A percentile compares a stretch with the other conserved stretches of the same genome.
These are phyloP conservation scores for Nezara viridula DNA, from an alignment of 2,888 invertebrate species.

Conservation along the genomic window DNA sequence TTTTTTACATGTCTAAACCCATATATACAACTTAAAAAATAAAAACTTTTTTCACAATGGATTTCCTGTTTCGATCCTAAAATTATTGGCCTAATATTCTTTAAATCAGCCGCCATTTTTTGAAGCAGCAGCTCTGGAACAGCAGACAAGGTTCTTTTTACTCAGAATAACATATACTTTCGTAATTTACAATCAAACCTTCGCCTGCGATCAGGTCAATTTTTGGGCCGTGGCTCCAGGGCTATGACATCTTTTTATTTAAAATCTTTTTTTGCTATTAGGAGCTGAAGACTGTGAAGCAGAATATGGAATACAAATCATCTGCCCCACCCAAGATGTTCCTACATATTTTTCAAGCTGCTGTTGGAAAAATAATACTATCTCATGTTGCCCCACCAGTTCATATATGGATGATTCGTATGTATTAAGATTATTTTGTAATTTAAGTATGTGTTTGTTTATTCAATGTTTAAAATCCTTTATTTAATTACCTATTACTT, in stretches of 20 bases:
- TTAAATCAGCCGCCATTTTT: no score
- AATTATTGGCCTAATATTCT: no score
- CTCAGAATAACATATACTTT: no score
- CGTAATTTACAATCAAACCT: no score
- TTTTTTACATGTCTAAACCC: no score
- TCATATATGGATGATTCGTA: conserved; percentile 61
- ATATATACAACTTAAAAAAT: no score
- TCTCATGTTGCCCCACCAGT: conserved; percentile 60
- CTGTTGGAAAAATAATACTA: conserved; percentile 60
- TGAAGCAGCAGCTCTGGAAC: no score
- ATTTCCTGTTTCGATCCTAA: no score
- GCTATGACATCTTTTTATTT: background rate
- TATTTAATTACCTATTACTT: background rate
- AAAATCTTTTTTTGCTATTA: conserved; percentile 1
- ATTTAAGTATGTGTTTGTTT: background rate
- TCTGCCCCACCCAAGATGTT: conserved; percentile 60
- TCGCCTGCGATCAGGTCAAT: no score
- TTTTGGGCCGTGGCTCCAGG: no score
- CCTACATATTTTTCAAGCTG: conserved; percentile 61
- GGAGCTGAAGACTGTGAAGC: conserved; percentile 61
- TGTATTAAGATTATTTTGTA: conserved; percentile 21
- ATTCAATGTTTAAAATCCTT: background rate
- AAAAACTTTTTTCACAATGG: no score
- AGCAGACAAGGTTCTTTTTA: no score
- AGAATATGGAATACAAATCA: conserved; percentile 51